Percentiles rank a stretch among this genome's conserved stretches.
Evolutionary conservation across 2,797 vertebrate genomes (phyloP).

Genomic region (Fistularia tabacaria): DNA sequence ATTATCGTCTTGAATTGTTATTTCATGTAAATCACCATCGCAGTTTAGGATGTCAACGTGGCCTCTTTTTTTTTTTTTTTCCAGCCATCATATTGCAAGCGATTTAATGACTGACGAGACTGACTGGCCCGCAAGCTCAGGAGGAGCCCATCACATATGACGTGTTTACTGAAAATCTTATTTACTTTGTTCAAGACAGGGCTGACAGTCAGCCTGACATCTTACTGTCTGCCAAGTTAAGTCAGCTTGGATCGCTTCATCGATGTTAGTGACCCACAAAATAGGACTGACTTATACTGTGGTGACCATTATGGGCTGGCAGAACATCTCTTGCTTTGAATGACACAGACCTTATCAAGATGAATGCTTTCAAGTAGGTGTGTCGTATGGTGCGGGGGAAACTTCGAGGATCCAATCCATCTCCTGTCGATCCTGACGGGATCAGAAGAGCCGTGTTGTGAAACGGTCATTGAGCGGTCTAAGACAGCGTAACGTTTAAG

Average conservation of each 20-base stretch:
- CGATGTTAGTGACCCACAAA: too few species aligned
- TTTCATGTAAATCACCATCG: constrained; percentile 23
- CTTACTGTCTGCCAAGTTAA: neutral
- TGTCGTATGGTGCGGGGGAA: neutral
- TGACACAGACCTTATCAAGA: constrained; percentile 24
- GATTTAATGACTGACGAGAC: too few species aligned
- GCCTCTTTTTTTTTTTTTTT: too few species aligned
- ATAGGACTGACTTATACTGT: neutral
- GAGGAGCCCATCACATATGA: too few species aligned
- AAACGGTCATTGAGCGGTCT: neutral
- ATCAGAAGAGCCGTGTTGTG: constrained; percentile 3
- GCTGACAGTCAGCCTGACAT: too few species aligned
- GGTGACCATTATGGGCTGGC: neutral
- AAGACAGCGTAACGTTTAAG: constrained; percentile 10
- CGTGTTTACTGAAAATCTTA: too few species aligned
- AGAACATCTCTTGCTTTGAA: constrained; percentile 4
- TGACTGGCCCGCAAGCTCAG: too few species aligned
- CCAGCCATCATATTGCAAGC: too few species aligned
- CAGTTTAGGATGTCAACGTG: constrained; percentile 12
- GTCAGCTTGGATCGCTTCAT: neutral
- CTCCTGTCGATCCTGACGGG: constrained; percentile 23
- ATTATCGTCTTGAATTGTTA: constrained; percentile 1
- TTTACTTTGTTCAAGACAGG: too few species aligned
- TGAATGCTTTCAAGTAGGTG: constrained; percentile 24
- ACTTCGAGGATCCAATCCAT: constrained; percentile 29